Percentiles rank a stretch among this genome's conserved stretches.
These are phyloP conservation scores for Chrysemys picta DNA, from an alignment of 2,113 vertebrate genomes.

Conservation along the genomic window DNA sequence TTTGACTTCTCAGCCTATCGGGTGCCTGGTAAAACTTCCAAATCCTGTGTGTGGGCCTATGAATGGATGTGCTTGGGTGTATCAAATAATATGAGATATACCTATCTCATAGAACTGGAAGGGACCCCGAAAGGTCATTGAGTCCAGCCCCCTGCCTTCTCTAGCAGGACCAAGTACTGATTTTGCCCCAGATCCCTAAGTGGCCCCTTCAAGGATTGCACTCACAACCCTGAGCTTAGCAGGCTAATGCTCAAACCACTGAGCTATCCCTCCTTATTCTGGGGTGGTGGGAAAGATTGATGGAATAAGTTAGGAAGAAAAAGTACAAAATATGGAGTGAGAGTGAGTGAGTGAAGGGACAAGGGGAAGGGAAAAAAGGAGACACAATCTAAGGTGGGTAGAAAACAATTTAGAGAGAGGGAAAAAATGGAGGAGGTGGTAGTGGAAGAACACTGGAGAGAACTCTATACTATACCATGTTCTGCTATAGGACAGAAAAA, in stretches of 20 bases:
- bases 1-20: neutral
- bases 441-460: neutral
- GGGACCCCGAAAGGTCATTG: too few species aligned
- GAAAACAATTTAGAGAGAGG: neutral
- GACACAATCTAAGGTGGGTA: neutral
- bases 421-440: neutral
- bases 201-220: too few species aligned
- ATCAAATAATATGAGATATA: neutral
- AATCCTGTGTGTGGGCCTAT: neutral
- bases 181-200: too few species aligned
- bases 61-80: neutral
- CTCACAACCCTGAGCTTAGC: too few species aligned
- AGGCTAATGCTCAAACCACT: too few species aligned
- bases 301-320: neutral
- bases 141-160: too few species aligned
- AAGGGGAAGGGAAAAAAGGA: neutral
- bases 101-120: too few species aligned
- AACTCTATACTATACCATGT: neutral
- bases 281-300: neutral
- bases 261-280: too few species aligned
- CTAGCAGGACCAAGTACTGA: too few species aligned
- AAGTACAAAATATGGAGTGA: neutral
- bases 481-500: neutral
- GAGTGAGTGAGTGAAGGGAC: neutral
- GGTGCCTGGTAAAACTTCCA: neutral